Base-by-base conservation (phyloP, 2,797 vertebrate genomes). In the Lutjanus campechanus region DNA sequence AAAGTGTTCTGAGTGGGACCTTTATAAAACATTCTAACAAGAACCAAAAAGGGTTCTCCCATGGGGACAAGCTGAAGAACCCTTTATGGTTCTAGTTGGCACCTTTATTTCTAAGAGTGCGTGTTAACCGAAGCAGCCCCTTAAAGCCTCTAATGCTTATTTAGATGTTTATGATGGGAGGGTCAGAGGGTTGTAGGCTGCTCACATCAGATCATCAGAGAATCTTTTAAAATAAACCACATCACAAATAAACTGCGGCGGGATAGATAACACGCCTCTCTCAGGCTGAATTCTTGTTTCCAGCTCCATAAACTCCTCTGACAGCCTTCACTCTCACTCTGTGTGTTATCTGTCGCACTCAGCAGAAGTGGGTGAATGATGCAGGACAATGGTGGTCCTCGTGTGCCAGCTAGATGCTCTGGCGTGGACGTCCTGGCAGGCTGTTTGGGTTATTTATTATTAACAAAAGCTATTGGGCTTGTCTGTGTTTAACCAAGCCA, bases 401-500 rank as follows among this genome's bases (percentile, higher is more conserved):
- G 65, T 72, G 74, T 77, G 72, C 73, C 78, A 73, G 75, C 69
- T 36, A 55, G 58, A 76, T 56, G 67, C 87, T 82, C 76, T 58
- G 36, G 83, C 74, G 29, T 79, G 70, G 82, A 82, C 41, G 79
- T 80, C 69, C 86, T 11, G 72, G 44, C 65, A 49, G 79, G 12
- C 79, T 92, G 90, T 93, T 94, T 93, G 67, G 77, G 86, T 91
- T 92, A 92, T 94, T 92, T 93, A 93, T 94, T 90, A 93, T 95
- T 89, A 93, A 93, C 85, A 88, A 90, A 94, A 89, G 85, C 87
- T 77, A 85, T 74, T 79, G 75, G 84, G 85, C 61, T 76, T 69
- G 76, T 73, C 88, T 86, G 85, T 92, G 92, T 94, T 94, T 92
- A 88, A 89, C 85, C 73, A 69, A 85, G 90, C 89, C 87, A 91